Conservation (phyloP, 92 coral and sea anemone species). For the Porites rus region DNA sequence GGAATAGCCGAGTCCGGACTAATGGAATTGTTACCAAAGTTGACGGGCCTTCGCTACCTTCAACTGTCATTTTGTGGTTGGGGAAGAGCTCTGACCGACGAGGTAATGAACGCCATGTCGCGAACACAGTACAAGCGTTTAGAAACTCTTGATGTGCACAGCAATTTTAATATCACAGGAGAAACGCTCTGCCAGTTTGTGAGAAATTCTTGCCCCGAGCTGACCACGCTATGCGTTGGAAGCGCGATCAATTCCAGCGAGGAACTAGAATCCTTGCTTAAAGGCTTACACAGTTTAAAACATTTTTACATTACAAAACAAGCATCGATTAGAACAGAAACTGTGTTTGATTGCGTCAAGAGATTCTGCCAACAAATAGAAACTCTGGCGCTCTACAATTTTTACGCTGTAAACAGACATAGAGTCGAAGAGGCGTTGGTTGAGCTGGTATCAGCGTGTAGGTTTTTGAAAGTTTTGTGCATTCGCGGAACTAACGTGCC, state of each 20-base stretch:
- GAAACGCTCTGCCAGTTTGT: slow-evolving; percentile 66
- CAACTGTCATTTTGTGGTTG: slow-evolving; percentile 88
- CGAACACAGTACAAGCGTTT: slow-evolving; percentile 35
- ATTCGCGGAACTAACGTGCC: slow-evolving; percentile 87
- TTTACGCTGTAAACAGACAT: slow-evolving; percentile 73
- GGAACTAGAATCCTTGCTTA: slow-evolving; percentile 67
- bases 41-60: slow-evolving; percentile 69
- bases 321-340: slow-evolving; percentile 75
- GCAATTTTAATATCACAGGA: slow-evolving; percentile 80
- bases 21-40: slow-evolving; percentile 55
- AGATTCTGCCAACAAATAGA: slow-evolving; percentile 66
- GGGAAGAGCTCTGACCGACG: slow-evolving; percentile 81
- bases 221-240: slow-evolving; percentile 77
- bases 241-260: slow-evolving; percentile 73
- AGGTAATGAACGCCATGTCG: slow-evolving; percentile 69
- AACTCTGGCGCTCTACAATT: slow-evolving; percentile 76
- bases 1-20: slow-evolving; percentile 73
- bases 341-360: slow-evolving; percentile 59
- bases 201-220: slow-evolving; percentile 36
- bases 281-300: slow-evolving; percentile 64
- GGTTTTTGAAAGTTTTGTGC: slow-evolving; percentile 58
- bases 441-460: slow-evolving; percentile 62
- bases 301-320: slow-evolving; percentile 80
- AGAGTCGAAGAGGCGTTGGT: slow-evolving; percentile 75
- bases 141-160: slow-evolving; percentile 78